Base-by-base conservation (phyloP, 2,113 vertebrate genomes). In the Rhea americana region DNA sequence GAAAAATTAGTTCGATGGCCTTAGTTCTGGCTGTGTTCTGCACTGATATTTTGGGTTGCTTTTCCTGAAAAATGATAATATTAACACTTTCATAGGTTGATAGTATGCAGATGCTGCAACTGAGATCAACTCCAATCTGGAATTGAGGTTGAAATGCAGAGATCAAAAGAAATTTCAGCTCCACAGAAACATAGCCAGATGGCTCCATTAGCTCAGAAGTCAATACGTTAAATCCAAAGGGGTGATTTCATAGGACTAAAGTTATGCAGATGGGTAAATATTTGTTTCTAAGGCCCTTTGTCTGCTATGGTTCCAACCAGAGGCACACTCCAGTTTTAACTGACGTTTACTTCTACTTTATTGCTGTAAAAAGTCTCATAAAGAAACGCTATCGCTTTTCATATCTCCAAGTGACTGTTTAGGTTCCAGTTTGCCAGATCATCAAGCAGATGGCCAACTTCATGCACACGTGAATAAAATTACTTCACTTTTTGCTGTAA, bases 341-440 rank as follows among this genome's bases (percentile, higher is more conserved):
- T 47, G 53, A 13, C 39, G 9, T 55, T 66, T 59, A 25, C 13
- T 81, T 43, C 15, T 45, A 41, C 11, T 62, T 84, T 17, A n/a
- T 51, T 35, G 13, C 13, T 68, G n/a, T 56, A 35, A 82, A 62
- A 68, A 61, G 28, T 53, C 67, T 45, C 43, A 16, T 32, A 16
- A 30, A 30, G 63, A 81, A 91, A 70, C 3, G 18, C 41, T 13
- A 19, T 16, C 0, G 0, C 0, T 1, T 82, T 59, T 82, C 20
- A 83, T 51, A 10, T 62, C 45, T 89, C 73, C 45, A 28, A 0
- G 3, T 61, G 68, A 7, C 20, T 66, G 63, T 84, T 73, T 59
- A 83, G 39, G 72, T 51, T 18, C 28, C 82, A 41, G 18, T 73
- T 63, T 85, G 82, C 41, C 85, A 87, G 71, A 4, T 65, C 79